These are phyloP conservation scores for Oreochromis niloticus DNA, from an alignment of 2,113 vertebrate species.

Conservation along the genomic window DNA sequence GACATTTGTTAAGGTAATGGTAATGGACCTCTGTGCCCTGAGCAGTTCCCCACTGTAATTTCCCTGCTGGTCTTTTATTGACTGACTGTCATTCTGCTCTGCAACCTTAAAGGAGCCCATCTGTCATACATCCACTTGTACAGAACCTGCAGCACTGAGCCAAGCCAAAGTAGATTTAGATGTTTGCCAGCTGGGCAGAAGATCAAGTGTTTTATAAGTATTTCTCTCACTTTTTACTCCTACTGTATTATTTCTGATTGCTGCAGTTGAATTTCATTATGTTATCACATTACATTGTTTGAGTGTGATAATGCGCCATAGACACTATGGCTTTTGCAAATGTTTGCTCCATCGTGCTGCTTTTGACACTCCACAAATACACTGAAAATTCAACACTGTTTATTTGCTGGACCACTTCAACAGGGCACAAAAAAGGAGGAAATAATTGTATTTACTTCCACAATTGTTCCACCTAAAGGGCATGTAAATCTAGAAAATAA, in stretches of 20 bases:
- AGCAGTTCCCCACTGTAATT: slow-evolving; percentile 29
- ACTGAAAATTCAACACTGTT: neutral
- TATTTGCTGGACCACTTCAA: neutral
- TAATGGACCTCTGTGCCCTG: slow-evolving; percentile 21
- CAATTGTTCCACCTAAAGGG: neutral
- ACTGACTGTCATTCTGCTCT: slow-evolving; percentile 38
- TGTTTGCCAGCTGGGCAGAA: neutral
- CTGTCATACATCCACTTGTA: slow-evolving; percentile 29
- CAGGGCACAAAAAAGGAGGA: neutral
- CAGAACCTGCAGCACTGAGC: neutral
- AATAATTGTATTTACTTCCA: neutral
- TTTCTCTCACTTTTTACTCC: neutral
- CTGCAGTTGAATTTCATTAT: neutral
- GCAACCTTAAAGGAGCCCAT: slow-evolving; percentile 23
- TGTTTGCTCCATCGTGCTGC: neutral
- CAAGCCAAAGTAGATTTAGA: neutral
- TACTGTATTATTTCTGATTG: neutral
- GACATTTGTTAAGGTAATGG: slow-evolving; percentile 48
- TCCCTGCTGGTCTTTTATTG: slow-evolving; percentile 40
- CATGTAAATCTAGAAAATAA: neutral
- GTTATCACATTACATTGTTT: neutral
- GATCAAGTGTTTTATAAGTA: neutral
- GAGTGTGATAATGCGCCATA: neutral
- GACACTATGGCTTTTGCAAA: neutral
- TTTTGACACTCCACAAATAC: neutral